phyloP scores from a whole-genome alignment of 2,888 invertebrate genomes.

The Diarsia mendica region DNA sequence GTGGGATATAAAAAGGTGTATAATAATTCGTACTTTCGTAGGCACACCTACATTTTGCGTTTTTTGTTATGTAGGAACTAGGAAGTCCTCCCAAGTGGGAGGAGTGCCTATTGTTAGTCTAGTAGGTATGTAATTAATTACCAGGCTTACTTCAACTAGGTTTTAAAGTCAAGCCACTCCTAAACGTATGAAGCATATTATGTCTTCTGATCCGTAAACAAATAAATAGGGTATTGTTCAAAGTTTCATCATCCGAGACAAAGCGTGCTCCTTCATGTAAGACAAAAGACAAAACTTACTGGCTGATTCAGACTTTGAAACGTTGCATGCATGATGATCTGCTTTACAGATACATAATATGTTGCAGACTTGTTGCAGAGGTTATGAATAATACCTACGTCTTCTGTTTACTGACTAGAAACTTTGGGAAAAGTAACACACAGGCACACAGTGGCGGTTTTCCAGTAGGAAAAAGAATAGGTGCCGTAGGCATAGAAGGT shows the following conservation, averaged over 20 bases:
- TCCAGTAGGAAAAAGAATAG: neutral
- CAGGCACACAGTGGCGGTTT: neutral
- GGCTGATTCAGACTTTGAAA: constrained; percentile 53
- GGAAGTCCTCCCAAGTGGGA: neutral
- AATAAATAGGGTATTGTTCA: constrained; percentile 83
- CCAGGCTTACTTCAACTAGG: constrained; percentile 6
- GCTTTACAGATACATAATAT: neutral
- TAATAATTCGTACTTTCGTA: neutral
- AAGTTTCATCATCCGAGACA: constrained; percentile 78
- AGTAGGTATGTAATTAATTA: constrained; percentile 13
- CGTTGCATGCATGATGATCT: neutral
- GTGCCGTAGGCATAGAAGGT: neutral
- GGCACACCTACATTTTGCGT: neutral
- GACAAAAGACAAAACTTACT: constrained; percentile 68
- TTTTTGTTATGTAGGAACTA: neutral
- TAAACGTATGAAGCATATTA: constrained; percentile 65
- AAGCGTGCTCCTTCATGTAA: constrained; percentile 72
- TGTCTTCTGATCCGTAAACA: constrained; percentile 77
- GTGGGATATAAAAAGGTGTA: neutral
- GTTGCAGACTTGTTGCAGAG: neutral
- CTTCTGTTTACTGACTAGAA: neutral
- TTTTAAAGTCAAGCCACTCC: constrained; percentile 60
- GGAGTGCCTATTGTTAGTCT: neutral
- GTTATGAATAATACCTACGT: neutral
- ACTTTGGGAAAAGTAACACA: neutral